These are phyloP conservation scores for Augochlorella aurata DNA, from an alignment of 2,888 invertebrate genomes.

Conservation along the genomic window DNA sequence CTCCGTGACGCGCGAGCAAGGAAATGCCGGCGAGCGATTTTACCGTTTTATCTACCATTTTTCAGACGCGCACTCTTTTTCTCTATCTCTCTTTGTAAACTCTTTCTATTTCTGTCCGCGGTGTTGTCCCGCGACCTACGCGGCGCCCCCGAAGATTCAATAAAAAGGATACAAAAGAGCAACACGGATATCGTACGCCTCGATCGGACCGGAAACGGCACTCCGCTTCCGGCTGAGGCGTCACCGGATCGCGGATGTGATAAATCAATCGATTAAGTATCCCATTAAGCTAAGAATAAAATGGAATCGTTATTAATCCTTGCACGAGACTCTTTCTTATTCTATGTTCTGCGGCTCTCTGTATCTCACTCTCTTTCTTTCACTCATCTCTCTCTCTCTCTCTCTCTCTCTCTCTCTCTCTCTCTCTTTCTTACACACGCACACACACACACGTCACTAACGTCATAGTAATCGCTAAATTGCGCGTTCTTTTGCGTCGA, in stretches of 20 bases:
- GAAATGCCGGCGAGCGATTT: conserved; percentile 45
- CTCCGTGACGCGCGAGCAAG: conserved; percentile 48
- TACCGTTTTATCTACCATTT: conserved; percentile 63
- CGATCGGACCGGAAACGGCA: conserved; percentile 7
- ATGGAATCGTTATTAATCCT: conserved; percentile 13
- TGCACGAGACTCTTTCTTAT: conserved; percentile 7
- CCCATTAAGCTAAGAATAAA: conserved; percentile 12
- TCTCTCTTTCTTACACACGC: no score
- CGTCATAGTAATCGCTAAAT: not conserved
- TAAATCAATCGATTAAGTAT: conserved; percentile 10
- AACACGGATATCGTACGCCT: conserved; percentile 39
- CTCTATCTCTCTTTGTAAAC: conserved; percentile 55
- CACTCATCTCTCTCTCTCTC: no score
- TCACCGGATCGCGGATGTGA: conserved; percentile 10
- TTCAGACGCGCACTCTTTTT: conserved; percentile 58
- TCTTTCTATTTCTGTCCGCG: conserved; percentile 54
- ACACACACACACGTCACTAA: no score
- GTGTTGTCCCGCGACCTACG: conserved; percentile 45
- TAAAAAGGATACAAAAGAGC: not conserved
- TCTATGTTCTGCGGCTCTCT: not conserved
- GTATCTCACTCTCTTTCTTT: no score
- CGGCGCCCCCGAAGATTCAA: conserved; percentile 15
- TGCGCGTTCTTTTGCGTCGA: not conserved
- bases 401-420: no score
- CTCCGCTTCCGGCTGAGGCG: not conserved